Evolutionary conservation across 2,113 vertebrate genomes (phyloP).

Genomic region (Cynocephalus volans): DNA sequence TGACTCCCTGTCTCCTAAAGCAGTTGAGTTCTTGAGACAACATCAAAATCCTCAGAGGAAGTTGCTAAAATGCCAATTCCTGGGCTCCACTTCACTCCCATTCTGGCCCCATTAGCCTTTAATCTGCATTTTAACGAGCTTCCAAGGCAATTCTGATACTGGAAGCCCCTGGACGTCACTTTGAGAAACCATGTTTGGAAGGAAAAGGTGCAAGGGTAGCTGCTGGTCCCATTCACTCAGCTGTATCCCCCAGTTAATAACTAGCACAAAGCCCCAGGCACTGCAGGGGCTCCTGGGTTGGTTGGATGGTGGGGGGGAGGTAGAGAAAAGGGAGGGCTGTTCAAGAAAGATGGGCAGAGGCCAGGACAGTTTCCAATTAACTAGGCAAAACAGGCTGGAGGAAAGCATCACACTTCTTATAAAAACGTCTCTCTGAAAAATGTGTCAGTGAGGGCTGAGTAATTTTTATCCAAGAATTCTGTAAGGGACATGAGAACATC

Average conservation of each 20-base stretch:
- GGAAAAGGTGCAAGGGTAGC: background rate
- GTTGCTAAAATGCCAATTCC: constrained; percentile 14
- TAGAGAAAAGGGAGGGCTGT: background rate
- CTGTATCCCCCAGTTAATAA: background rate
- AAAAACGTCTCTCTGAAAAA: constrained; percentile 58
- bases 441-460: constrained; percentile 21
- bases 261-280: background rate
- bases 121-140: constrained; percentile 59
- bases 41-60: background rate
- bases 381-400: constrained; percentile 17
- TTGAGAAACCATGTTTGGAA: constrained; percentile 28
- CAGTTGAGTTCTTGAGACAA: background rate
- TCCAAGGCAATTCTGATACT: background rate
- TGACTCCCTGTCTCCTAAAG: background rate
- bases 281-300: background rate
- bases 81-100: background rate
- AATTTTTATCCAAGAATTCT: constrained; percentile 58
- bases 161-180: background rate
- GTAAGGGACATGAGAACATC: constrained; percentile 42
- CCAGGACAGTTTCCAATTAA: constrained; percentile 55
- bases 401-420: constrained; percentile 9
- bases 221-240: background rate
- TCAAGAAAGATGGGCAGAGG: background rate
- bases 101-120: background rate
- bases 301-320: background rate